Percentiles rank a stretch among this genome's conserved stretches.
These are phyloP conservation scores for Ctena decussata DNA, from an alignment of 2,888 invertebrate species.

Conservation along the genomic window DNA sequence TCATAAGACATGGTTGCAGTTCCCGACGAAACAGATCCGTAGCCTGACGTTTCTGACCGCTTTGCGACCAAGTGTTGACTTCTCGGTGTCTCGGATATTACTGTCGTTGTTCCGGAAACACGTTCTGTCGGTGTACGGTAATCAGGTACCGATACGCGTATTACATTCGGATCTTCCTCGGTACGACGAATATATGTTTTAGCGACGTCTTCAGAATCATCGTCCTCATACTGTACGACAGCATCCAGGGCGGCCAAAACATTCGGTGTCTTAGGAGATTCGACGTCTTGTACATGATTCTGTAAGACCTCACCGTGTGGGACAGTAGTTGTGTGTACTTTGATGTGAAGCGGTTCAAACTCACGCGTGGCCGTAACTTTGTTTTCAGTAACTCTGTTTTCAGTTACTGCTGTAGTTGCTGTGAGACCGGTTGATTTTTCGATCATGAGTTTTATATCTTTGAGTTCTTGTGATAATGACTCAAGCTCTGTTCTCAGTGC, in stretches of 20 bases:
- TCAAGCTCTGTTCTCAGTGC: slow-evolving; percentile 71
- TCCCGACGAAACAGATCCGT: slow-evolving; percentile 12
- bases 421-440: slow-evolving; percentile 73
- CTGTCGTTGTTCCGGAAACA: not conserved
- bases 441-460: slow-evolving; percentile 76
- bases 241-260: slow-evolving; percentile 27
- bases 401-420: slow-evolving; percentile 29
- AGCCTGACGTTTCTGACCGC: slow-evolving; percentile 15
- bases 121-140: slow-evolving; percentile 45
- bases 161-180: not conserved
- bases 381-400: not conserved
- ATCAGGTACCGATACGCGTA: slow-evolving; percentile 55
- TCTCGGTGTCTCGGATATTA: too few species aligned
- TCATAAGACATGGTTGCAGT: slow-evolving; percentile 55
- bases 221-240: slow-evolving; percentile 44
- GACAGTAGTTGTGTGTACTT: slow-evolving; percentile 36
- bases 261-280: not conserved
- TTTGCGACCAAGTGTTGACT: slow-evolving; percentile 14
- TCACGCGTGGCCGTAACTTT: slow-evolving; percentile 41
- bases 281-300: not conserved
- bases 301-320: not conserved
- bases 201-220: slow-evolving; percentile 1
- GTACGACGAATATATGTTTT: slow-evolving; percentile 27
- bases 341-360: slow-evolving; percentile 39
- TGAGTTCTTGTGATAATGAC: slow-evolving; percentile 72